Evolutionary conservation across 1,140 invertebrate genomes (phyloP).

Genomic region (Aphelenchoides besseyi): DNA sequence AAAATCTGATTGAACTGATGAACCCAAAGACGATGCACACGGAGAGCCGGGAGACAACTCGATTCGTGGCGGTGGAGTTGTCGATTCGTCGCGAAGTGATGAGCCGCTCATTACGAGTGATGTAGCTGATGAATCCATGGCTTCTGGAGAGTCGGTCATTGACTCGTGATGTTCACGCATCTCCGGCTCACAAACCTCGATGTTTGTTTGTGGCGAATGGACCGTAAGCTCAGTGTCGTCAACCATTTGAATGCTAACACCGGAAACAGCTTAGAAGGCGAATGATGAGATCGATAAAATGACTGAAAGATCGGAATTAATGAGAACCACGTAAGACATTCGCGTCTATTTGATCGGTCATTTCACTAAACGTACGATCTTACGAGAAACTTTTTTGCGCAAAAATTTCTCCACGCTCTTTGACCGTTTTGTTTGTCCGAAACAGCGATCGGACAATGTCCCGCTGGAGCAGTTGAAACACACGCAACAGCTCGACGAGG

Average conservation of each 20-base stretch:
- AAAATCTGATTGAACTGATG: background rate
- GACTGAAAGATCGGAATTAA: background rate
- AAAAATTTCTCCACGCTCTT: no score
- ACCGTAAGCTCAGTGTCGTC: background rate
- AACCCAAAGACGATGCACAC: background rate
- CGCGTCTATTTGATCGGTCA: no score
- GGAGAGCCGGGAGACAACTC: background rate
- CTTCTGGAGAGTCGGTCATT: background rate
- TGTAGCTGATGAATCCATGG: background rate
- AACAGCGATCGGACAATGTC: background rate
- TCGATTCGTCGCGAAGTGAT: background rate
- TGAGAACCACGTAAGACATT: no score
- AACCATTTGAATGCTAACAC: background rate
- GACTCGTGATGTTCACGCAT: background rate
- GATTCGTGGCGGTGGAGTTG: background rate
- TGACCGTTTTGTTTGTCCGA: no score
- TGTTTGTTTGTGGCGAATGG: background rate
- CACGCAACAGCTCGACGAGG: no score
- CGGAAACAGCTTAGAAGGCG: background rate
- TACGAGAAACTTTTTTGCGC: background rate
- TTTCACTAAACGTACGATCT: background rate
- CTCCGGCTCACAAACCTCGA: background rate
- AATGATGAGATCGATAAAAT: background rate
- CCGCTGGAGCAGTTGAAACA: background rate
- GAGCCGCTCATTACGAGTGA: background rate